phyloP scores from a whole-genome alignment of 2,888 invertebrate genomes.

The Protonemura montana region DNA sequence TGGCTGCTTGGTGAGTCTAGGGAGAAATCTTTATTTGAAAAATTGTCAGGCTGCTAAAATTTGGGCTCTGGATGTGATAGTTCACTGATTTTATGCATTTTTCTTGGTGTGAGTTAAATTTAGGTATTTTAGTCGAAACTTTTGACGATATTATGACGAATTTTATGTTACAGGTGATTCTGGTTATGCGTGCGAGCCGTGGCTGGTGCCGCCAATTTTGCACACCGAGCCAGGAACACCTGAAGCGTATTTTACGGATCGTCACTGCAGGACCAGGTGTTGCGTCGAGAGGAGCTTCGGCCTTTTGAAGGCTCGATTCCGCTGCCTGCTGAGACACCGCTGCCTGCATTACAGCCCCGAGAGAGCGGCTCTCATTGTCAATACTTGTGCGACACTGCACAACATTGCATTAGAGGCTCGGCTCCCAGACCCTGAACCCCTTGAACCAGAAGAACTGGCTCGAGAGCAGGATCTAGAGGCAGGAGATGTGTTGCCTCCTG shows the following conservation, averaged over 20 bases:
- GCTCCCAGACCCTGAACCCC: constrained; percentile 27
- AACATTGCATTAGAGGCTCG: constrained; percentile 38
- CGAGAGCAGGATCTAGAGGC: constrained; percentile 14
- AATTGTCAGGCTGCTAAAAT: constrained; percentile 9
- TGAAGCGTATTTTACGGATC: constrained; percentile 39
- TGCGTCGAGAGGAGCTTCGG: constrained; percentile 45
- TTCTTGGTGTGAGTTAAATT: no score
- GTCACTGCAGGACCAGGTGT: constrained; percentile 21
- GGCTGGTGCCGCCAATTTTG: constrained; percentile 43
- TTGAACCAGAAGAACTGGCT: background rate
- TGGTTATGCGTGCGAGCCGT: constrained; percentile 44
- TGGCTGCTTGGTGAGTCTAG: constrained; percentile 23
- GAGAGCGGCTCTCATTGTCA: constrained; percentile 33
- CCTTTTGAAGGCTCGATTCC: constrained; percentile 41
- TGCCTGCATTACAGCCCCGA: constrained; percentile 29
- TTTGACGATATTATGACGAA: background rate
- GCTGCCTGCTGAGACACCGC: constrained; percentile 40
- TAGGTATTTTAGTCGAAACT: no score
- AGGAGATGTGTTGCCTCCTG: constrained; percentile 32
- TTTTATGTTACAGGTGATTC: constrained; percentile 42
- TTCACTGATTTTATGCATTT: no score
- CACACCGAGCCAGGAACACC: constrained; percentile 39
- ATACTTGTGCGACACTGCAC: constrained; percentile 38
- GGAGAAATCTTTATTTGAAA: background rate
- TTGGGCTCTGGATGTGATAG: no score